Evolutionary conservation across 2,888 invertebrate genomes (phyloP), one percentile per base, ranked within the genome.

Genomic region (Athalia circularis): DNA sequence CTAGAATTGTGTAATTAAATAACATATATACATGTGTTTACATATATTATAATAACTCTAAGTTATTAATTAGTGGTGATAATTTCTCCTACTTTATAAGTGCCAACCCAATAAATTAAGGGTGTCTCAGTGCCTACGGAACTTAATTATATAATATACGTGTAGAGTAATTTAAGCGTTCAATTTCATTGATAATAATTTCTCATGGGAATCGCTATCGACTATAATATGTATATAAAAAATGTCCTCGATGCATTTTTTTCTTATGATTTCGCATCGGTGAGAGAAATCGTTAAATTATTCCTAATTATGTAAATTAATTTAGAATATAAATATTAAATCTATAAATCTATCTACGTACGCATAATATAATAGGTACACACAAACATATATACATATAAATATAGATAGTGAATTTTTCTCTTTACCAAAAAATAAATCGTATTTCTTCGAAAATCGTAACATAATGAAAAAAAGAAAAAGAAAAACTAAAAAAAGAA

Each of bases 61-160:
- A 59, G 45, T 59, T 57, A 59, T 72, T 72, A 59, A 59, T 59
- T 72, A 47, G 62, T 75, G 62, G 50, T 62, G 75, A 52, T 62
- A 72, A 50, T 61, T 75, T 29, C 75, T 75, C 75, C 75, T 75
- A 75, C 75, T 75, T 75, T 64, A 29, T 29, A 75, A 75, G 75
- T 75, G 75, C 75, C 64, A 75, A 64, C 75, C 75, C 75, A 62
- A 54, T 29, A 29, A 29, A 29, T 50, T 15, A 15, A 75, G 75
- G 75, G 75, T 64, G 75, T 75, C 62, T 75, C 75, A 75, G 75
- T 75, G 75, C 75, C 75, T 75, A 75, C 61, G 75, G 64, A 75
- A 62, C 75, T 75, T 64, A 75, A 75, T 75, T 61, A 75, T 72
- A 62, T 5, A 13, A 62, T 6, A 54, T 54, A 54, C n/a, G 3